Evolutionary conservation across 2,113 vertebrate genomes (phyloP), one percentile per base, ranked within the genome.

Genomic region (Psophia crepitans): DNA sequence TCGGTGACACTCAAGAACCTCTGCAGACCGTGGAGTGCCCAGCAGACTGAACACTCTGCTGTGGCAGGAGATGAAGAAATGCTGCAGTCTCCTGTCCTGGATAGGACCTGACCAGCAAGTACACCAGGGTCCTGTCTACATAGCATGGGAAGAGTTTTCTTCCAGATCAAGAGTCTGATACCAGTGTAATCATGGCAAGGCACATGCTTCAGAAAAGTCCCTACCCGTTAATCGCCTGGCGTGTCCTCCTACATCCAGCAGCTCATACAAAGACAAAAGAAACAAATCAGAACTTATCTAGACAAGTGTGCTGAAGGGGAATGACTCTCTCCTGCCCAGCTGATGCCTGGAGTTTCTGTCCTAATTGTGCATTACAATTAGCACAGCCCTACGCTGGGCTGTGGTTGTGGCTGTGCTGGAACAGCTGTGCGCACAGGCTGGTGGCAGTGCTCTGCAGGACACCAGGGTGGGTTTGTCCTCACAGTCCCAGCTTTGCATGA

Each of bases 311-410:
- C 9, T 53, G 39, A 66, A 39, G 8, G 7, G 7, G 41, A 2
- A 63, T 12, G 54, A 12, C 7, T 32, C 19, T 6, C 5, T 76
- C 16, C n/a, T 51, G 12, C 37, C 33, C 26, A 46, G 26, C 6
- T 41, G 49, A 12, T 24, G 32, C 49, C 8, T 2, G 1, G 49
- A 28, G 4, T 33, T 89, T 83, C 26, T 77, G 41, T 44, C 21
- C 16, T 35, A 56, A 1, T 7, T 12, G 3, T 26, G 12, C 14
- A 5, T 33, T 14, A 41, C 17, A 13, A 4, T 14, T 18, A 56
- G 11, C 0, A 0, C 7, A 56, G 48, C 28, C 26, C 30, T 1
- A 0, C 0, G 0, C 26, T 14, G 71, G 81, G 6, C 43, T 24
- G 20, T 35, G 18, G 15, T 6, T n/a, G 48, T 22, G 30, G 16